Base-by-base conservation (phyloP, 1,140 invertebrate species). In the Papilio machaon region DNA sequence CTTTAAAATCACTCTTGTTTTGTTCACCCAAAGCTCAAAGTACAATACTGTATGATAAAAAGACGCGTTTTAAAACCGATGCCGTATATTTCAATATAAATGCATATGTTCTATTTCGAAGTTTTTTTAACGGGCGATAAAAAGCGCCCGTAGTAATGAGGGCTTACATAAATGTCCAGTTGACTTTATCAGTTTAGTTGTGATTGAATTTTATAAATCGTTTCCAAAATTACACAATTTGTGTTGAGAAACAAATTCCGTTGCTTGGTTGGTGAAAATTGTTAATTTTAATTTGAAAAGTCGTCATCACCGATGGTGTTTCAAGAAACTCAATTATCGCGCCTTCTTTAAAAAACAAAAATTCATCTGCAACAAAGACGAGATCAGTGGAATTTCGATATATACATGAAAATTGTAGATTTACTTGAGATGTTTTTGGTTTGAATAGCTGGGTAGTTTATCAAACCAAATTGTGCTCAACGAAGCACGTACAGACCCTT, bases 281-380 rank as follows among this genome's bases (percentile, higher is more conserved):
- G 85, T 87, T 89, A 89, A 90, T 89, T 90, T 89, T 84, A 87
- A 86, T 87, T 85, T 77, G 83, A 49, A 38, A 84, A 77, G 80
- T 83, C 77, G 58, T 46, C 79, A 54, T 0, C 64, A 78, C 81
- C 75, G 83, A 74, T 82, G 80, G 81, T 80, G 81, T 85, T 85
- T 82, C 80, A 81, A 79, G 82, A 88, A 89, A 90, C 86, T 90
- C 86, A 88, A 91, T 91, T 90, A 90, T 81, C 79, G 85, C 81
- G 82, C 84, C 83, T 80, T 82, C 85, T 83, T 79, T 83, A 84
- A 85, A 88, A 85, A 87, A 86, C 84, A 85, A 85, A 86, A 85
- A 87, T 82, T 80, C 78, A 85, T 84, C 84, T 74, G 52, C 58
- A 73, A 47, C 81, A 80, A 79, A 83, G 64, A 82, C 83, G 80